Conservation (phyloP, 2,888 invertebrate species). For the Nemurella pictetii region DNA sequence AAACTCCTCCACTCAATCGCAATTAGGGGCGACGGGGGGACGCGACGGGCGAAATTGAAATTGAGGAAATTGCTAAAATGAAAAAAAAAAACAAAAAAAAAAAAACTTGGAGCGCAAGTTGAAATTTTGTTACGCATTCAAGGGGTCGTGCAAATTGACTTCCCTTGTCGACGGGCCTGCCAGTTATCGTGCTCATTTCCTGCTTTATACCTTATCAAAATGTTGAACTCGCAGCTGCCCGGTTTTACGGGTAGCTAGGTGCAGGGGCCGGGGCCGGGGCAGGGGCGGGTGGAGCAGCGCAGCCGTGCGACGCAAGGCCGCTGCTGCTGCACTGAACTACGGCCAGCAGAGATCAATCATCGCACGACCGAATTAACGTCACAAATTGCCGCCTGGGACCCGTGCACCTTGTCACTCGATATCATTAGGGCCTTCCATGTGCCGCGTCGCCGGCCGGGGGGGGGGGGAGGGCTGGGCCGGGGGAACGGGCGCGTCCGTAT, state of each 20-base stretch:
- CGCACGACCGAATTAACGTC: background rate
- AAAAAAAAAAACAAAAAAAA: background rate
- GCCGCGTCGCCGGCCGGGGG: background rate
- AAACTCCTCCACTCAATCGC: background rate
- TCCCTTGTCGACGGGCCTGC: background rate
- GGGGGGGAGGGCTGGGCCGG: background rate
- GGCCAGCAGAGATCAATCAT: background rate
- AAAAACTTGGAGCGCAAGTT: background rate
- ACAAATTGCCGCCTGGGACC: background rate
- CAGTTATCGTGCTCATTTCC: background rate
- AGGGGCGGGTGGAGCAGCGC: background rate
- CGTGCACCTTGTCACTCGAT: background rate
- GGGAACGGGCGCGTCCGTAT: background rate
- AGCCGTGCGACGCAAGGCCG: background rate
- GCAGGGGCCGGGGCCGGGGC: background rate
- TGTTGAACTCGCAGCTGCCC: background rate
- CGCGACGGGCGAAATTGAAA: background rate
- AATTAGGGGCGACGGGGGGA: background rate
- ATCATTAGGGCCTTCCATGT: background rate
- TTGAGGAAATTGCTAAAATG: background rate
- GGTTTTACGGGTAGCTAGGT: background rate
- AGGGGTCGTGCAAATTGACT: background rate
- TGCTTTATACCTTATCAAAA: background rate
- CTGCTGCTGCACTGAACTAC: too few species aligned
- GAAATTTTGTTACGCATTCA: background rate